Evolutionary conservation across 1,140 invertebrate species (phyloP).

Genomic region (Heliconius hermathena): DNA sequence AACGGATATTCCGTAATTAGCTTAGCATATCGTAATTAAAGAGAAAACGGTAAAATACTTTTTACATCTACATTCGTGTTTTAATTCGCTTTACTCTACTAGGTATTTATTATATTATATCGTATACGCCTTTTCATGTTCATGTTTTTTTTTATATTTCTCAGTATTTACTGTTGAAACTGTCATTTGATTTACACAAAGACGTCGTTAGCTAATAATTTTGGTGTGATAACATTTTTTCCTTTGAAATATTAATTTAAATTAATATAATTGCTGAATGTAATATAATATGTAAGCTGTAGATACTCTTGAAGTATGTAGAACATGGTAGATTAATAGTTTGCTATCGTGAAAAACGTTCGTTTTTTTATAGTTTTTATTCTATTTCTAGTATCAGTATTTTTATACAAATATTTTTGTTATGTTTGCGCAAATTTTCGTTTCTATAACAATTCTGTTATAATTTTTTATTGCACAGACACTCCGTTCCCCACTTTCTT

Average conservation of each 20-base stretch:
- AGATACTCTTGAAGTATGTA: not conserved
- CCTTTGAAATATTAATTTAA: not conserved
- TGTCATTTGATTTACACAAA: constrained; percentile 7
- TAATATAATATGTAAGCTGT: not conserved
- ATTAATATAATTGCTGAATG: not conserved
- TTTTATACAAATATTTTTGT: no score
- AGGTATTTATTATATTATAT: not conserved
- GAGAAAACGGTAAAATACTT: constrained; percentile 16
- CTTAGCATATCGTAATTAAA: constrained; percentile 9
- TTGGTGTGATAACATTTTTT: not conserved
- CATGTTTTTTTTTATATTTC: not conserved
- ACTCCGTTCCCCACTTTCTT: no score
- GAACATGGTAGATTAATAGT: not conserved
- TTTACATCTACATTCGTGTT: not conserved
- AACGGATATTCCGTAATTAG: constrained; percentile 24
- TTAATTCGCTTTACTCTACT: constrained; percentile 4
- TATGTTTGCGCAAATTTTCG: no score
- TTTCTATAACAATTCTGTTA: no score
- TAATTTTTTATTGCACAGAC: no score
- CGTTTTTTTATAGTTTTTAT: not conserved
- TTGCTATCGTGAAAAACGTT: not conserved
- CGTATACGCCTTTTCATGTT: not conserved
- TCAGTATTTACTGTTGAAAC: constrained; percentile 1
- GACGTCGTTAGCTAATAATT: constrained; percentile 4
- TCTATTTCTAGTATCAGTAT: not conserved